Evolutionary conservation across 2,888 invertebrate species (phyloP), one percentile per base, ranked within the genome.

Genomic region (Syrphus vitripennis): DNA sequence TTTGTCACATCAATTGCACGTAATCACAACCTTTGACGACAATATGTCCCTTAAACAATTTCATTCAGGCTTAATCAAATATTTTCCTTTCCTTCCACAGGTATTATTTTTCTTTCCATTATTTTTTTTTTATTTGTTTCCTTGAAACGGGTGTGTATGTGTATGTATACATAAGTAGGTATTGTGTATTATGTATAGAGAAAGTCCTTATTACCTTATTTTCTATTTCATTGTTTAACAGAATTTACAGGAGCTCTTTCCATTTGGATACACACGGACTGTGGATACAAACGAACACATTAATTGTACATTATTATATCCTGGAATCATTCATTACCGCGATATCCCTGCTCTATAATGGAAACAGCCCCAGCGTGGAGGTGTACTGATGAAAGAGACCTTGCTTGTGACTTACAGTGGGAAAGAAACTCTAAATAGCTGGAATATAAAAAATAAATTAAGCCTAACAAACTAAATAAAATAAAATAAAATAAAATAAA

Each of bases 251-350:
- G 57, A 37, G 40, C 50, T 57, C 63, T 63, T 74, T 74, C 61
- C 72, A 31, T 78, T 69, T 61, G 48, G 48, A 31, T 70, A 65
- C 77, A 71, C 65, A 16, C 81, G 42, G 34, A 37, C 37, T 53
- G 42, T 70, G 59, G 7, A 19, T 48, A 45, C 76, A 70, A 71
- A 53, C 50, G 71, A 80, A 84, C 67, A 72, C 76, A 71, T 76
- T 84, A 77, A 81, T 84, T 81, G 80, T 77, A 77, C 81, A 67
- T 80, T 84, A 83, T 83, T 83, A 74, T 78, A 71, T 83, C 83
- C 83, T 74, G 29, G 78, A 78, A 78, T 78, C 83, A 69, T 83
- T 61, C 74, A 78, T 78, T 83, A 78, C 61, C 45, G 65, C 65
- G 65, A 24, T 37, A 29, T 45, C 37, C 45, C 26, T 59, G 57